phyloP scores from a whole-genome alignment of 2,888 invertebrate genomes.

The Allacma fusca region DNA sequence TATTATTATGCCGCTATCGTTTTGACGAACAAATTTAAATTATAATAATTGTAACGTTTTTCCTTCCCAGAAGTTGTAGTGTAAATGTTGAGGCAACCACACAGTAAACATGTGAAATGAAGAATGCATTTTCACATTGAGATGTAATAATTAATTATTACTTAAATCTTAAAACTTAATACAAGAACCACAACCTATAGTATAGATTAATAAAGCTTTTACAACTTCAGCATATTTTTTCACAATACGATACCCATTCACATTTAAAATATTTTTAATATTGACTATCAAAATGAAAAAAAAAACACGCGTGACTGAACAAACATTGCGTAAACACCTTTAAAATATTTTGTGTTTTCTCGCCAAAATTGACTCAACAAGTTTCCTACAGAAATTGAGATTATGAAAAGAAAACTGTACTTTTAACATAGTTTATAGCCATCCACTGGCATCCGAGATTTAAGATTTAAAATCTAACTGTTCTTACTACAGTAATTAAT shows the following conservation, averaged over 20 bases:
- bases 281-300: slow-evolving; percentile 36
- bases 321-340: neutral
- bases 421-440: neutral
- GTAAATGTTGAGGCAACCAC: slow-evolving; percentile 11
- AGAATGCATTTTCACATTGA: neutral
- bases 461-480: neutral
- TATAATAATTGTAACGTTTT: neutral
- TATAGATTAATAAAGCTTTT: slow-evolving; percentile 26
- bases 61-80: slow-evolving; percentile 8
- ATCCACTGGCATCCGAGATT: neutral
- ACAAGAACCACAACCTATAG: slow-evolving; percentile 37
- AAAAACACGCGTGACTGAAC: slow-evolving; percentile 25
- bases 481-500: neutral
- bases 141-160: neutral
- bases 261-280: slow-evolving; percentile 17
- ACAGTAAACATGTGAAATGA: neutral
- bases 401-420: neutral
- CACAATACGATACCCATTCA: slow-evolving; percentile 27
- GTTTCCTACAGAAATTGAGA: neutral
- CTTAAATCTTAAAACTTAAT: slow-evolving; percentile 13
- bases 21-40: neutral
- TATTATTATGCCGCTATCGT: neutral
- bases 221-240: slow-evolving; percentile 24
- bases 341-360: neutral
- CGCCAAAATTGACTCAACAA: slow-evolving; percentile 9